Conservation (phyloP, 2,113 vertebrate genomes). For the Numida meleagris region DNA sequence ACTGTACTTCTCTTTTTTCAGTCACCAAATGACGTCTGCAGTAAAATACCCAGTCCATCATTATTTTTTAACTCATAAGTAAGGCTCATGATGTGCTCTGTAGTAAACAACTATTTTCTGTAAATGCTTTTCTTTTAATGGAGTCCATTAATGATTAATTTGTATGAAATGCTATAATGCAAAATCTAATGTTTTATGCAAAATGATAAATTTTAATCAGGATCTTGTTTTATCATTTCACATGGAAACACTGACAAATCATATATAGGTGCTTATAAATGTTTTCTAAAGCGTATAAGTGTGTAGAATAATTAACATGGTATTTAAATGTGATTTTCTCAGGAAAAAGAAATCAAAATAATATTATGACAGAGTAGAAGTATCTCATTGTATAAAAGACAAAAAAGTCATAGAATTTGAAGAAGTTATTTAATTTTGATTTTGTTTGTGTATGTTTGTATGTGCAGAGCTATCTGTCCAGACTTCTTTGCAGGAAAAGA, state of each 20-base stretch:
- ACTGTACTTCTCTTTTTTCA: neutral
- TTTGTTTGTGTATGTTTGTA: neutral
- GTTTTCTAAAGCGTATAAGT: neutral
- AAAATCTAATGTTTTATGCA: neutral
- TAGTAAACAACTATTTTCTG: neutral
- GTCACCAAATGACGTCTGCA: neutral
- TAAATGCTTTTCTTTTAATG: neutral
- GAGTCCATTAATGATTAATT: neutral
- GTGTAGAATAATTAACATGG: neutral
- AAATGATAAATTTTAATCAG: neutral
- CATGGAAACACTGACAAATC: neutral
- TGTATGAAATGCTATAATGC: neutral
- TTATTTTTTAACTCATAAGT: neutral
- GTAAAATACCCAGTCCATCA: neutral
- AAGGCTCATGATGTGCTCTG: neutral
- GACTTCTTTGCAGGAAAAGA: slow-evolving; percentile 82
- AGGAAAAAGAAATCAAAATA: neutral
- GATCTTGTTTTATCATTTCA: neutral
- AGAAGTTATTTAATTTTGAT: neutral
- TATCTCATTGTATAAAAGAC: neutral
- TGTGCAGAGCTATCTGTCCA: slow-evolving; percentile 76
- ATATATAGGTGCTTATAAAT: neutral
- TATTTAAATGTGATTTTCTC: neutral
- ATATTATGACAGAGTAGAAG: neutral
- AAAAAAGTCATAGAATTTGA: neutral